A percentile compares a stretch with the other conserved stretches of the same genome.
Conservation (phyloP, 2,888 invertebrate genomes). For the Dascillus cervinus region DNA sequence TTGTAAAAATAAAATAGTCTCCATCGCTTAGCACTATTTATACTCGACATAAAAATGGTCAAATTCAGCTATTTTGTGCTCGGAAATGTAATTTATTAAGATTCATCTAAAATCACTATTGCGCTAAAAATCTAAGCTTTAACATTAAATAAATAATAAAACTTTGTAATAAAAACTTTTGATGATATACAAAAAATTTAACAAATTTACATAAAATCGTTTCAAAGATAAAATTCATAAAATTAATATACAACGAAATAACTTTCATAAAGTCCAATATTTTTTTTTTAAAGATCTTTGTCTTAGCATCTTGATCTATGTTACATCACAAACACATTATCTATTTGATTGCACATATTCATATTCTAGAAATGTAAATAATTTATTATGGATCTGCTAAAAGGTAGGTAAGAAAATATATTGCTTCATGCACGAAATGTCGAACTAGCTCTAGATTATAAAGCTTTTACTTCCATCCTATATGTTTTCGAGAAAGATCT, state of each 20-base stretch:
- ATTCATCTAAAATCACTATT: not conserved
- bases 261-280: too few relatives aligned
- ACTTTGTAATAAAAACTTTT: constrained; percentile 3
- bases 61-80: constrained; percentile 3
- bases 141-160: constrained; percentile 2
- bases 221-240: constrained; percentile 9
- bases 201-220: constrained; percentile 6
- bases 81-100: not conserved
- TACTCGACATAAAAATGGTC: constrained; percentile 6
- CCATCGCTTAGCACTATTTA: constrained; percentile 31
- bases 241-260: constrained; percentile 6
- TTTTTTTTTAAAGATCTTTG: too few relatives aligned
- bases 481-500: too few relatives aligned
- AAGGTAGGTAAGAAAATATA: too few relatives aligned
- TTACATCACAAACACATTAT: too few relatives aligned
- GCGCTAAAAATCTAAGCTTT: not conserved
- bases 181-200: constrained; percentile 8
- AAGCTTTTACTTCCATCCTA: too few relatives aligned
- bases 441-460: too few relatives aligned
- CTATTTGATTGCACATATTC: too few relatives aligned
- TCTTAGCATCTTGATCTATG: too few relatives aligned
- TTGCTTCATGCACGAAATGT: too few relatives aligned
- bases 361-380: too few relatives aligned
- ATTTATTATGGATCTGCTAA: too few relatives aligned
- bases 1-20: constrained; percentile 31